Evolutionary conservation across 2,797 vertebrate species (phyloP), one percentile per base, ranked within the genome.

Genomic region (Gallinago stenura): DNA sequence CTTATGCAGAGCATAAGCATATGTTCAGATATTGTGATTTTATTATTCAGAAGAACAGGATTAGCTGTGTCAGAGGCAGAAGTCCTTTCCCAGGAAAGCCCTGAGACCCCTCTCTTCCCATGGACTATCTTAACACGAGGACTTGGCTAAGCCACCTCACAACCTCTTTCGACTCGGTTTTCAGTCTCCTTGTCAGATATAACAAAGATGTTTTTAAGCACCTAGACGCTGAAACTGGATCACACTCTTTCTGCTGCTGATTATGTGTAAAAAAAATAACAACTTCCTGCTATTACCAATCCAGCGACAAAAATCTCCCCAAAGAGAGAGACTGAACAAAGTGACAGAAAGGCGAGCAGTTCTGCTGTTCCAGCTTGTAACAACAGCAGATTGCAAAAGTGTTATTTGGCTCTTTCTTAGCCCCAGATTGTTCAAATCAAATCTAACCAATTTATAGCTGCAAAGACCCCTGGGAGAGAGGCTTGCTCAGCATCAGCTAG

Each of bases 221-320:
- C 75, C 78, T 68, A 89, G 51, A 85, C 1, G 3, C 69, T 90
- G 81, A 62, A 93, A 89, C 6, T 8, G 71, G 39, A 89, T 68
- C 1, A 0, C 10, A 31, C 22, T 35, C 80, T 76, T 91, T 81
- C 77, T 60, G 57, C 86, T 89, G 60, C 53, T 93, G 91, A 83
- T 92, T 57, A 87, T 16, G 64, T 93, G 88, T 64, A 75, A 54
- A 93, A 86, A 86, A 94, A 90, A 83, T 53, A 92, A 96, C 78
- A 89, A 62, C 84, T 88, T 92, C 92, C 76, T 93, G 72, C 70
- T 86, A 83, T 72, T 62, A 88, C 80, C 69, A 88, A 64, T 10
- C 72, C 7, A 0, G 57, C 21, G 65, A 93, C 89, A 92, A 89
- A 92, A 87, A 46, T 17, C 61, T 41, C 61, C 33, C 80, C 31